Evolutionary conservation across 2,888 invertebrate species (phyloP), one percentile per base, ranked within the genome.

Genomic region (Morinoia aosen): DNA sequence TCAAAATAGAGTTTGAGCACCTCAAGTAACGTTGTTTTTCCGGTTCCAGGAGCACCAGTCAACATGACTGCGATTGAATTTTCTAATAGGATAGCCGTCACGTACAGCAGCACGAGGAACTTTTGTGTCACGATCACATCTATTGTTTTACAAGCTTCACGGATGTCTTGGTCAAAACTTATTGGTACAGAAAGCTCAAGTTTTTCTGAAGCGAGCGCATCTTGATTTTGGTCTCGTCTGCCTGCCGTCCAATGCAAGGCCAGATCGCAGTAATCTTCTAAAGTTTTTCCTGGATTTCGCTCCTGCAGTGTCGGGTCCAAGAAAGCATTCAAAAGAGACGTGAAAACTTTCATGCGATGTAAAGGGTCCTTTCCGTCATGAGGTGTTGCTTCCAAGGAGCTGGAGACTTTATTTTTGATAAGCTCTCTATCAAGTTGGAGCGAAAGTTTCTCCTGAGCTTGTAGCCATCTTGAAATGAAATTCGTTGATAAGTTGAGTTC

Each of bases 41-140:
- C 93, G 0, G 48, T 48, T 12, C 93, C 93, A 2, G 93, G 56
- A 4, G 56, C 33, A 10, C 93, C 93, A 93, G 57, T 48, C 33
- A 93, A 93, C n/a, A 33, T 93, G 33, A 93, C 33, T 56, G 93
- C 25, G 33, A 93, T 93, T 39, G 58, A 25, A 57, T 93, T 93
- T 57, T 93, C 57, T 16, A 93, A 33, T 0, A 93, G 93, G 33
- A 93, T 7, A 19, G 19, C 19, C 12, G 93, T 57, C 25, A 93
- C 93, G 33, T 93, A 93, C n/a, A 57, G 8, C 10, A 93, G 58
- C n/a, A 57, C 93, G n/a, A 93, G 40, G 12, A n/a, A 57, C 33
- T 57, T 93, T 12, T 56, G 56, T 14, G 93, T 57, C n/a, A 93
- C 56, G 33, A 93, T 48, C 93, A 93, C 58, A n/a, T 93, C 48